These are phyloP conservation scores for Apotomis betuletana DNA, from an alignment of 2,888 invertebrate genomes.

Conservation along the genomic window DNA sequence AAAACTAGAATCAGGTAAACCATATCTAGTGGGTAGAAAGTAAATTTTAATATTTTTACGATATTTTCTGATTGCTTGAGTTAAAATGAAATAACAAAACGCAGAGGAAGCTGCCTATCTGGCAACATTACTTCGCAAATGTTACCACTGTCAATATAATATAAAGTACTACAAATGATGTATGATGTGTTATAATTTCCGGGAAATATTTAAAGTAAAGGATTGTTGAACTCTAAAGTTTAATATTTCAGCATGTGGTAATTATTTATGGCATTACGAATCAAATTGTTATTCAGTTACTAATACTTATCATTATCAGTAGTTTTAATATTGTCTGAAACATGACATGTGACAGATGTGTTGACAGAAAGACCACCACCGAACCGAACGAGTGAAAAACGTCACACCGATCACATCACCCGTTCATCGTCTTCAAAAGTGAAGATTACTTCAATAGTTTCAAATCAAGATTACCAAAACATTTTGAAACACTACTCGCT, in stretches of 20 bases:
- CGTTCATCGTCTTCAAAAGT: background rate
- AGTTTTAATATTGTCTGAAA: too few species aligned
- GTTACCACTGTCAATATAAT: conserved; percentile 1
- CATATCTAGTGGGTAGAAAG: background rate
- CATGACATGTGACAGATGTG: too few species aligned
- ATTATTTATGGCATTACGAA: too few species aligned
- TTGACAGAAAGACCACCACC: too few species aligned
- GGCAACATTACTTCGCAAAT: conserved; percentile 4
- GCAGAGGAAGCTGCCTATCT: conserved; percentile 13
- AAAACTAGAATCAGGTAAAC: background rate
- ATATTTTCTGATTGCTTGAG: background rate
- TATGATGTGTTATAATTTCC: background rate
- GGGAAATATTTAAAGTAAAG: background rate
- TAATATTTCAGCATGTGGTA: too few species aligned
- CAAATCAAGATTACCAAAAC: background rate
- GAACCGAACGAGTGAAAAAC: background rate
- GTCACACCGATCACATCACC: background rate
- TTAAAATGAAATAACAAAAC: conserved; percentile 21
- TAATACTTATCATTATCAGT: too few species aligned
- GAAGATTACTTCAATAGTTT: background rate
- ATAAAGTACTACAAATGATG: background rate
- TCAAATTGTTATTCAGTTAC: too few species aligned
- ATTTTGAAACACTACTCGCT: background rate
- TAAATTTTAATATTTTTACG: too few species aligned
- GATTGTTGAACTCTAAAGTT: too few species aligned